Evolutionary conservation across 2,113 vertebrate genomes (phyloP).

Genomic region (Hassar affinis): DNA sequence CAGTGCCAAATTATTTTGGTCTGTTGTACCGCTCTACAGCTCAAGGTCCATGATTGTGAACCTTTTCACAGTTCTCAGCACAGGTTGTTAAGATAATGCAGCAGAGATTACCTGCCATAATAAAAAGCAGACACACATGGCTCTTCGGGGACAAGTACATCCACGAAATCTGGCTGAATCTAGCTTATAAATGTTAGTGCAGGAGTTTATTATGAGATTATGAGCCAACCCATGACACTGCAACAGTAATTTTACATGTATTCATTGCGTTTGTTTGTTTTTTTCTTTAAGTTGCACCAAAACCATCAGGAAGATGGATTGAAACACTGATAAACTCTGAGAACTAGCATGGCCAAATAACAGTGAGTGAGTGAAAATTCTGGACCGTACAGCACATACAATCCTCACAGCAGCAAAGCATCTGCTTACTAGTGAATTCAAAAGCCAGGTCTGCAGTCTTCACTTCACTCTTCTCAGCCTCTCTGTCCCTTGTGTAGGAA

Average conservation of each 20-base stretch:
- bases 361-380: slow-evolving; percentile 44
- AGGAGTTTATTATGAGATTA: not conserved
- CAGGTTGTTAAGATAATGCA: slow-evolving; percentile 40
- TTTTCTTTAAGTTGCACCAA: slow-evolving; percentile 17
- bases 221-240: not conserved
- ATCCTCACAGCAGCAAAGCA: slow-evolving; percentile 28
- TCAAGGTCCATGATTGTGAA: slow-evolving; percentile 22
- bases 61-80: slow-evolving; percentile 42
- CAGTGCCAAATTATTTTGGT: slow-evolving; percentile 24
- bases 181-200: slow-evolving; percentile 16
- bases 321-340: slow-evolving; percentile 53
- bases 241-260: not conserved
- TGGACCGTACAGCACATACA: slow-evolving; percentile 49
- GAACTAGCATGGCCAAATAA: slow-evolving; percentile 49
- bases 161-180: not conserved
- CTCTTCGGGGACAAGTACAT: slow-evolving; percentile 9
- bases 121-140: slow-evolving; percentile 26
- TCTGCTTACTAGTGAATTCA: slow-evolving; percentile 25
- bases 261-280: not conserved
- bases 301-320: slow-evolving; percentile 35
- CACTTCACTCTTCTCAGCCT: slow-evolving; percentile 5
- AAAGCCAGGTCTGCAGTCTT: not conserved
- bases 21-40: slow-evolving; percentile 35
- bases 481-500: not conserved
- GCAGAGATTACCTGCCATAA: slow-evolving; percentile 27